Evolutionary conservation across 2,113 vertebrate genomes (phyloP), one percentile per base, ranked within the genome.

Genomic region (Lethenteron camtschaticum): DNA sequence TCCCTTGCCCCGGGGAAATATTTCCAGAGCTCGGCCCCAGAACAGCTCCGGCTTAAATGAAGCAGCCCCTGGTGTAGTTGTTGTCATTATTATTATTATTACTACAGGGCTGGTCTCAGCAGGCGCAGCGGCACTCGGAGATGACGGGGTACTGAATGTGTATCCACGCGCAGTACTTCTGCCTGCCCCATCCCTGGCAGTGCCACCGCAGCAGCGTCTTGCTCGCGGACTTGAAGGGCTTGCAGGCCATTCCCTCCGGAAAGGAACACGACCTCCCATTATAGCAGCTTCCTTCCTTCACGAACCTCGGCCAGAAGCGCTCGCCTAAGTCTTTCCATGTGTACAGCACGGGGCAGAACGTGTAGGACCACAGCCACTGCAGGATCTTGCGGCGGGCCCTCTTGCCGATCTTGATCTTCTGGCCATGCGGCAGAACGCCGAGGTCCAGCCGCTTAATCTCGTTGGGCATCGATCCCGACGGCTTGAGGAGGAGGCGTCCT

Each of bases 321-420:
- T 16, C 63, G 63, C 63, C 63, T 20, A 66, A 20, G 63, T 66
- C 63, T 20, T 66, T 66, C 63, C 63, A 66, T 20, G 63, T 66
- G 63, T 66, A 66, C n/a, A 20, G n/a, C n/a, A 66, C 63, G 63
- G 63, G 63, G 20, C 63, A 66, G 20, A 16, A 20, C 10, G 63
- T 66, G 63, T 66, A 16, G n/a, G 63, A n/a, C 63, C 63, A 66
- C n/a, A 66, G 63, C 63, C 63, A 66, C 10, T 20, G 63, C 63
- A 66, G 63, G n/a, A 66, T 9, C 63, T 66, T 66, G 63, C 63
- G 63, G n/a, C 63, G 63, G n/a, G 63, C 63, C n/a, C 63, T n/a
- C 20, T 66, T n/a, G n/a, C 63, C 63, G n/a, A 66, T 20, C 63
- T 66, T 66, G n/a, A 66, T 9, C 63, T 66, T 66, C n/a, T 66